Conservation (phyloP, 2,888 invertebrate species). For the Tineola bisselliella region DNA sequence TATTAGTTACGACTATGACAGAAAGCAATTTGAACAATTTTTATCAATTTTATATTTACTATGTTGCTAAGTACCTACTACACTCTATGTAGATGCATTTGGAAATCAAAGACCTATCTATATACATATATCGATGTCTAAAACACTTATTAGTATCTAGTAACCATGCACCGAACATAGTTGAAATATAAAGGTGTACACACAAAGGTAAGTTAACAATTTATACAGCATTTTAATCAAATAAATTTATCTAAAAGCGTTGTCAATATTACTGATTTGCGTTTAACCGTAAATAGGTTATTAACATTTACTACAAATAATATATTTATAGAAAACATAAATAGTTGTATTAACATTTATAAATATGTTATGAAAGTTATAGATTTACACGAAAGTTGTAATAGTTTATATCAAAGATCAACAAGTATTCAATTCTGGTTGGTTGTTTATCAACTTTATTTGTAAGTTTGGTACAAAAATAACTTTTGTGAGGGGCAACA, state of each 20-base stretch:
- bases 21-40: no score
- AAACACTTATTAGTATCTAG: no score
- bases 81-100: no score
- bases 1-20: no score
- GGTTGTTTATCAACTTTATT: neutral
- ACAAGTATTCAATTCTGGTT: conserved; percentile 17
- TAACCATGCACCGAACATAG: neutral
- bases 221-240: neutral
- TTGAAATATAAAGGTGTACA: neutral
- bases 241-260: neutral
- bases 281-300: neutral
- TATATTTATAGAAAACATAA: conserved; percentile 6
- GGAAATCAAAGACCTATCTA: no score
- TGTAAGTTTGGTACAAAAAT: neutral
- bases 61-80: no score
- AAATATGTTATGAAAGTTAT: neutral
- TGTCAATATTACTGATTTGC: conserved; percentile 9
- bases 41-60: no score
- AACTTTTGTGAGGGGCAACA: neutral
- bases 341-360: neutral
- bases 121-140: no score
- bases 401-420: conserved; percentile 33
- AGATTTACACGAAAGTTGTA: neutral
- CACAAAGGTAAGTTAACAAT: neutral
- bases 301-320: neutral